These are phyloP conservation scores for Eilema caniola DNA, from an alignment of 2,888 invertebrate genomes.

Conservation along the genomic window DNA sequence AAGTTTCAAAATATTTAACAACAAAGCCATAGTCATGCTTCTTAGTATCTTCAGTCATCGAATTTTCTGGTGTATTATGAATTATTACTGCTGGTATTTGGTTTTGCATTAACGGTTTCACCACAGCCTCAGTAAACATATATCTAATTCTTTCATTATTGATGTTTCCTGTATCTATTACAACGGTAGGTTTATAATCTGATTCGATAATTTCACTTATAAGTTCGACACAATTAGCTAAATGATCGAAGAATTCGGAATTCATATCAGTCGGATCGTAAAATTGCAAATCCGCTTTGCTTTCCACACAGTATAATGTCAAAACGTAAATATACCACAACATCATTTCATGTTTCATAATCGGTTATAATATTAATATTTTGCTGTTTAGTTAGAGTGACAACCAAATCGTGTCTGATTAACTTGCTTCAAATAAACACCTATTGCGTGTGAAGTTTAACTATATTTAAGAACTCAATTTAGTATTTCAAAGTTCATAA, in stretches of 20 bases:
- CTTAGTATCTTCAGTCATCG: conserved; percentile 22
- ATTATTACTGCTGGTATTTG: conserved; percentile 39
- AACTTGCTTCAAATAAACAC: conserved; percentile 6
- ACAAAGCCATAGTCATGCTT: conserved; percentile 24
- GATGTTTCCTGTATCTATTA: conserved; percentile 36
- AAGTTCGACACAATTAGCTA: conserved; percentile 46
- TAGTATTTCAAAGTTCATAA: neutral
- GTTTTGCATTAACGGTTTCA: conserved; percentile 33
- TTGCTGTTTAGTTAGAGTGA: neutral
- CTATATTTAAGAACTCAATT: neutral
- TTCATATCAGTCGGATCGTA: neutral
- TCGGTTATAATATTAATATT: neutral
- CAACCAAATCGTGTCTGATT: neutral
- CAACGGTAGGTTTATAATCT: conserved; percentile 44
- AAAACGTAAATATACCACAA: neutral
- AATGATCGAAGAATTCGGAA: neutral
- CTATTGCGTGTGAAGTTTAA: neutral
- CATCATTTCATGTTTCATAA: neutral
- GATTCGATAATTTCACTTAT: conserved; percentile 38
- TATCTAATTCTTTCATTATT: conserved; percentile 24
- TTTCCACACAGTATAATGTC: neutral
- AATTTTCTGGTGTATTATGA: neutral
- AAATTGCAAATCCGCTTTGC: neutral
- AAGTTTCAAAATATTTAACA: conserved; percentile 49
- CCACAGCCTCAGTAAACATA: conserved; percentile 40